Evolutionary conservation across 2,888 invertebrate genomes (phyloP), one percentile per base, ranked within the genome.

Genomic region (Orgyia antiqua): DNA sequence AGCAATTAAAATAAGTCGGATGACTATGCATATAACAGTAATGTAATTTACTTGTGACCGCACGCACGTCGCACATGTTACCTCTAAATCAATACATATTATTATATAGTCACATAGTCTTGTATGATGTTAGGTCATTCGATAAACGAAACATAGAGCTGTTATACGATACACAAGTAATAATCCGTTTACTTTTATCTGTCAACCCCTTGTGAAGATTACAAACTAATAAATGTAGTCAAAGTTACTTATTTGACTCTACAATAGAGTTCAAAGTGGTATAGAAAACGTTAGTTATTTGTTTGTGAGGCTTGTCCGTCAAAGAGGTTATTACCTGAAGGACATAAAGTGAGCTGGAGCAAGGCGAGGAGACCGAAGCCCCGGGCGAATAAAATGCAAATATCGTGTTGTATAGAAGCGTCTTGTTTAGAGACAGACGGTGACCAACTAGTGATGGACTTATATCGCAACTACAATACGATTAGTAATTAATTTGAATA

Each of bases 251-350:
- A 39, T 64, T 55, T 39, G 4, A 0, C 3, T 2, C 13, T 1
- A 1, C 0, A 0, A 34, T 61, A 72, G 30, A 40, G 56, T 45
- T 36, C 8, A 57, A 11, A 42, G 19, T 5, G 24, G 0, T 27
- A 27, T 20, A 13, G 3, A 33, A 3, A 10, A 17, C 5, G 20
- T 12, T n/a, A 24, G n/a, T 6, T n/a, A 9, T 29, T 15, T 25
- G 31, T 34, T 46, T 37, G 66, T 28, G 10, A 46, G 51, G 54
- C 51, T 51, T 69, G 75, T 73, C 72, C 69, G 75, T 80, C 82
- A 80, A 80, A 79, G 82, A 78, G 75, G 83, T 83, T 83, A 83
- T 82, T 83, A 83, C 83, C 83, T 83, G 83, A 74, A 78, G 69
- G 75, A 77, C 67, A 80, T 83, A 78, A 74, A 76, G 70, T 58